Base-by-base conservation (phyloP, 2,888 invertebrate genomes). In the Leucophora obtusa region DNA sequence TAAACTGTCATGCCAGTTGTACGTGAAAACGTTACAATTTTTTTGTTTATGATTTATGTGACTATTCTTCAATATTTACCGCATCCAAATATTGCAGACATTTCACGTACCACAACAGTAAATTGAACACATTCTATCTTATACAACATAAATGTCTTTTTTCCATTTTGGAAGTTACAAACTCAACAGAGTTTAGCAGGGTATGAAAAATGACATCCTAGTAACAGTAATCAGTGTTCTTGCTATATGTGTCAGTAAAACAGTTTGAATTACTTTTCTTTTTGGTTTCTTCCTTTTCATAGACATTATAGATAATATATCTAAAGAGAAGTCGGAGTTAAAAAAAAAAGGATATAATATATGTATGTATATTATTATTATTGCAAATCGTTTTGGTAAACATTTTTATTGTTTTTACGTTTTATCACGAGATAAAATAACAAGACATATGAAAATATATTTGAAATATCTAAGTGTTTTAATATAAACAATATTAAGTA, bases 301-400 rank as follows among this genome's bases (percentile, higher is more conserved):
- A 10, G 21, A 35, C 65, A 53, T 18, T 65, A 18, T 14, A 21
- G 33, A 53, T 18, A 53, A 17, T 9, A 53, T 14, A 65, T 65
- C 51, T 35, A 33, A 6, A 6, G 28, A 28, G 8, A 8, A 59
- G 21, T 7, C n/a, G 9, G 35, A 28, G 1, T 58, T 21, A 4
- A 24, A 56, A 38, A 56, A 38, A 43, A 53, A 6, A 28, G 6
- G 28, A 6, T 28, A 6, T 6, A 28, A 6, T 28, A 38, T 58
- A 73, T n/a, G n/a, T n/a, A n/a, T n/a, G n/a, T n/a, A n/a, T n/a
- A n/a, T n/a, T n/a, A n/a, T 58, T 73, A 51, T 66, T 59, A 66
- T 74, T 28, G 73, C 66, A 66, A 74, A 74, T 66, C 51, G 73
- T 60, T 66, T 74, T 38, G 28, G 62, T 54, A 66, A 50, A 59